These are phyloP conservation scores for Chionodraco myersi DNA, from an alignment of 2,113 vertebrate genomes.

Conservation along the genomic window DNA sequence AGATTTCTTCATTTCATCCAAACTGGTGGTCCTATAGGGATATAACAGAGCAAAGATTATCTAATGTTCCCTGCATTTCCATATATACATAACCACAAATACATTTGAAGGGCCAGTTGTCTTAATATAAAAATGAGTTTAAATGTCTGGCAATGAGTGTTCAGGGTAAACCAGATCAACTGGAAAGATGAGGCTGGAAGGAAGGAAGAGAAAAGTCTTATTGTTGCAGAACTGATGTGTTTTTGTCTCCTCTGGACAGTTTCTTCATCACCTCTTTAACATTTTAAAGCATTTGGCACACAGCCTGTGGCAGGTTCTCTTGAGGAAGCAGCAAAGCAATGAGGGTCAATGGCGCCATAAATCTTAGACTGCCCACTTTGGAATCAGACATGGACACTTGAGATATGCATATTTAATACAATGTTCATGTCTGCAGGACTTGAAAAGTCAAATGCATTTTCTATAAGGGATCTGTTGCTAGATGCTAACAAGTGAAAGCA, in stretches of 20 bases:
- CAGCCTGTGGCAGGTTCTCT: conserved; percentile 88
- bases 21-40: conserved; percentile 33
- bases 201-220: conserved; percentile 74
- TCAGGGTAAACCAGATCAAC: conserved; percentile 46
- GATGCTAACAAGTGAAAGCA: conserved; percentile 57
- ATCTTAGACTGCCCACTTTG: conserved; percentile 86
- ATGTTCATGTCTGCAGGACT: conserved; percentile 59
- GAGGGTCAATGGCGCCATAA: conserved; percentile 88
- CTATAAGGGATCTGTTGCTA: conserved; percentile 49
- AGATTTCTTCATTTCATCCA: conserved; percentile 51
- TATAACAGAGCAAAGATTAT: conserved; percentile 24
- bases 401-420: conserved; percentile 79
- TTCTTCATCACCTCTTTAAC: conserved; percentile 99
- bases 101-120: conserved; percentile 38
- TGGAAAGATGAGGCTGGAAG: conserved; percentile 52
- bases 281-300: conserved; percentile 92
- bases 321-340: conserved; percentile 87
- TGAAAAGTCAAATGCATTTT: conserved; percentile 54
- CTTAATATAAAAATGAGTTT: conserved; percentile 11
- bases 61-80: conserved; percentile 58
- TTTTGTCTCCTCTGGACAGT: conserved; percentile 93
- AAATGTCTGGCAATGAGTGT: conserved; percentile 47
- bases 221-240: conserved; percentile 81
- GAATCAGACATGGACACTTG: conserved; percentile 82
- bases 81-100: conserved; percentile 24